Conservation (phyloP, 2,888 invertebrate species). For the Orthosia gracilis region DNA sequence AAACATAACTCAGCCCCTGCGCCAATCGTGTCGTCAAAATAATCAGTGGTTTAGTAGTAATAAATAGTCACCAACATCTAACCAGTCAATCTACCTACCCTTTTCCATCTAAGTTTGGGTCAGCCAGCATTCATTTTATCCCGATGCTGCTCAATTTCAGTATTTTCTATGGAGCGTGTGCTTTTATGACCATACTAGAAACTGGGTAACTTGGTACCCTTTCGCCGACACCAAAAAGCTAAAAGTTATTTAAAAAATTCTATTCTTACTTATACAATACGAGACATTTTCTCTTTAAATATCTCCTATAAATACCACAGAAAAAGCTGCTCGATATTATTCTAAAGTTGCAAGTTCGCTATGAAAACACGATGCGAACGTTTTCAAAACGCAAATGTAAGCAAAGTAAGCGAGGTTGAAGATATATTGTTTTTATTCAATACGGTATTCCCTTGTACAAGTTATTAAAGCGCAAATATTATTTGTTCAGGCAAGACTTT, state of each 20-base stretch:
- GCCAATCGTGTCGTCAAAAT: too few species aligned
- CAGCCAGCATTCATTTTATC: too few species aligned
- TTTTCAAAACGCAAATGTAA: slow-evolving; percentile 31
- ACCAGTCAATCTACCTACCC: too few species aligned
- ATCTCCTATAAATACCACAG: background rate
- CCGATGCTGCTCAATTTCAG: too few species aligned
- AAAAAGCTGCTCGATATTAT: slow-evolving; percentile 37
- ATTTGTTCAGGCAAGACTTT: slow-evolving; percentile 67
- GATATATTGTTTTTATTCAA: slow-evolving; percentile 59
- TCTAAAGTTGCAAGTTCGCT: slow-evolving; percentile 27
- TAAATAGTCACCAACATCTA: too few species aligned
- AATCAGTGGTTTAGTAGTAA: too few species aligned
- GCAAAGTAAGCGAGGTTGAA: slow-evolving; percentile 13
- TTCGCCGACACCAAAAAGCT: background rate
- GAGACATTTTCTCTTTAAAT: background rate
- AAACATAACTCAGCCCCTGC: too few species aligned
- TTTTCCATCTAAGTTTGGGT: too few species aligned
- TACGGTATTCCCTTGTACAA: slow-evolving; percentile 58
- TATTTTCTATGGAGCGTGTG: too few species aligned
- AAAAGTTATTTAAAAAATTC: background rate
- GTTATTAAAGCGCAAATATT: slow-evolving; percentile 69
- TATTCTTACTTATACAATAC: background rate
- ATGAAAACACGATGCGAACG: slow-evolving; percentile 20
- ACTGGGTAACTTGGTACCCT: too few species aligned
- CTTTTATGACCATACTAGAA: too few species aligned